phyloP scores from a whole-genome alignment of 1,140 invertebrate genomes.

The Mizuhopecten yessoensis region DNA sequence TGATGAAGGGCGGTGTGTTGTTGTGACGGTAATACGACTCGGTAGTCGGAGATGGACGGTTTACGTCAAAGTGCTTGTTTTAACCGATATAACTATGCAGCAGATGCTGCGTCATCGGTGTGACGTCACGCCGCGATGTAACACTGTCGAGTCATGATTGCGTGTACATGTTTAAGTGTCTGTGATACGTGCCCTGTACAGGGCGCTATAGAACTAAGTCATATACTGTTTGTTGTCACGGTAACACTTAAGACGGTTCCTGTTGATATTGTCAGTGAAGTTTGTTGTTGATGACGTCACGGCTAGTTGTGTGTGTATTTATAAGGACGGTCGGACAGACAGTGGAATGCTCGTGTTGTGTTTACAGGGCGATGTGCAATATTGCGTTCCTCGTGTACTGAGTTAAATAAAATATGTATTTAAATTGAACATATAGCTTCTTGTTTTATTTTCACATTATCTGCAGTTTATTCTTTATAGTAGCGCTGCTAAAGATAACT shows the following conservation, averaged over 20 bases:
- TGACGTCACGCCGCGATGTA: conserved; percentile 25
- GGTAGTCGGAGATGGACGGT: not conserved
- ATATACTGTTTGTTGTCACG: conserved; percentile 34
- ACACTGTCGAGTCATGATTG: not conserved
- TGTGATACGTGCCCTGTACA: conserved; percentile 16
- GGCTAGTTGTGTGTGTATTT: conserved; percentile 7
- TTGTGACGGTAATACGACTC: not conserved
- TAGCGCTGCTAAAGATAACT: too few relatives aligned
- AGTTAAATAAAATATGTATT: conserved; percentile 35
- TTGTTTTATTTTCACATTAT: not conserved
- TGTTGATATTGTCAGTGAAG: conserved; percentile 33
- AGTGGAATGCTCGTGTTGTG: conserved; percentile 29
- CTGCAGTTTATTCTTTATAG: not conserved
- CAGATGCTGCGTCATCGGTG: not conserved
- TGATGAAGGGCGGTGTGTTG: not conserved
- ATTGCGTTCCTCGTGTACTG: conserved; percentile 25
- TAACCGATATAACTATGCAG: not conserved
- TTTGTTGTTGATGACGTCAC: conserved; percentile 37
- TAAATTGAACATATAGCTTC: not conserved
- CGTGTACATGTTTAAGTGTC: not conserved
- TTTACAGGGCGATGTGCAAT: not conserved
- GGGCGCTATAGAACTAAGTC: conserved; percentile 36
- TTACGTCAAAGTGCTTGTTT: conserved; percentile 26
- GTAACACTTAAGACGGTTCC: conserved; percentile 17
- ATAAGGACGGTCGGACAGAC: conserved; percentile 30